Base-by-base conservation (phyloP, 1,140 invertebrate genomes). In the Bombus ignitus region DNA sequence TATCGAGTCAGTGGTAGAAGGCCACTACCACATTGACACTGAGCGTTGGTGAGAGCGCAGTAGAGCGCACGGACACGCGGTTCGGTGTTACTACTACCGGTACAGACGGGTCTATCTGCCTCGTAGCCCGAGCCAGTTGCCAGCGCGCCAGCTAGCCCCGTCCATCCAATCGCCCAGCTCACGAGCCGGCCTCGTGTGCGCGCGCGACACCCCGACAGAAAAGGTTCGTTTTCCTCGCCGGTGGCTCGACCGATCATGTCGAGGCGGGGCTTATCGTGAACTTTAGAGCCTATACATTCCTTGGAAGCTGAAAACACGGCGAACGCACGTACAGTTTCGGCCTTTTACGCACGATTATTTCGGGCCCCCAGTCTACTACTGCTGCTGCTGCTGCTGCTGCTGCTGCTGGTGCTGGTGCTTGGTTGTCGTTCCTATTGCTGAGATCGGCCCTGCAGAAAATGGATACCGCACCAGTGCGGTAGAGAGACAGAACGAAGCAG, bases 151-250 rank as follows among this genome's bases (percentile, higher is more conserved):
- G 90, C 87, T 87, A 87, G 78, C 86, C 42, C 70, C 73, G 85
- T 90, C 76, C 83, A 79, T 89, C 87, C 83, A 86, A 74, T 88
- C 89, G 86, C 87, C 85, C 88, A 90, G 88, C 81, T 88, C 90
- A 88, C 90, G 87, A 92, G 87, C 92, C 92, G 92, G 91, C 90
- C 92, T 93, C 92, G 91, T 92, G 91, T 85, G 89, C 85, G 81
- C 83, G 85, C 80, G 81, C 86, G 86, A 87, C 84, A 81, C 82
- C 82, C 73, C 71, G 90, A 88, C 79, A 79, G 77, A 85, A 86
- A 89, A 80, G 81, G 77, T 86, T 91, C 89, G 88, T 92, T 88
- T 91, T 73, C 85, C 81, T 87, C 79, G 78, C 81, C 87, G 89
- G 88, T 86, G 82, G 84, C 80, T 75, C 76, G 80, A 78, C 77